These are phyloP conservation scores for Acronicta alni DNA, from an alignment of 2,888 invertebrate genomes.

Conservation along the genomic window DNA sequence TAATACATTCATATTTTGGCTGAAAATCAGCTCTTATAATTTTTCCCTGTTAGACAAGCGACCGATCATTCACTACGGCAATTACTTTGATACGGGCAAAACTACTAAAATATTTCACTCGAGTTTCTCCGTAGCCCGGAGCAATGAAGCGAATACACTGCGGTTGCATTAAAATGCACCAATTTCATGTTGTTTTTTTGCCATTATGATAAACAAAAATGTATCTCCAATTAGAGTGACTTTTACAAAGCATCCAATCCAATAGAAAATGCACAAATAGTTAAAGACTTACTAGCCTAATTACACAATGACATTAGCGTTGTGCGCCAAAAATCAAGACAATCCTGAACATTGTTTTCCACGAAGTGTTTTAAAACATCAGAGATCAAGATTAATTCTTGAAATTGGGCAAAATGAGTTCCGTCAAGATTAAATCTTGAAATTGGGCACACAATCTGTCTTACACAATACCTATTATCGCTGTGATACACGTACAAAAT, in stretches of 20 bases:
- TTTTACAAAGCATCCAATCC: slow-evolving; percentile 78
- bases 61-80: slow-evolving; percentile 25
- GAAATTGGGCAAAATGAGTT: slow-evolving; percentile 66
- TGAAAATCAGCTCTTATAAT: slow-evolving; percentile 8
- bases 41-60: slow-evolving; percentile 39
- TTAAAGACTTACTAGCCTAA: slow-evolving; percentile 77
- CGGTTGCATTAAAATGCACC: slow-evolving; percentile 38
- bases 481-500: slow-evolving; percentile 88
- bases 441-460: slow-evolving; percentile 71
- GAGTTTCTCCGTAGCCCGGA: slow-evolving; percentile 30
- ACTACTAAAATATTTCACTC: slow-evolving; percentile 30
- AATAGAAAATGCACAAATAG: slow-evolving; percentile 78
- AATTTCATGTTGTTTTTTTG: slow-evolving; percentile 39
- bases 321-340: slow-evolving; percentile 69
- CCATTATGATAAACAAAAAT: slow-evolving; percentile 36
- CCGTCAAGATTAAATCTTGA: slow-evolving; percentile 72
- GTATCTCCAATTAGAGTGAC: slow-evolving; percentile 47
- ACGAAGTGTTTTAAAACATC: slow-evolving; percentile 36
- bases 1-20: slow-evolving; percentile 20
- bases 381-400: slow-evolving; percentile 70
- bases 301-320: slow-evolving; percentile 71
- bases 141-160: slow-evolving; percentile 37
- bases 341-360: slow-evolving; percentile 58
- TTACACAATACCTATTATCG: slow-evolving; percentile 86
- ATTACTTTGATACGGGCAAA: slow-evolving; percentile 31